Base-by-base conservation (phyloP, 2,797 vertebrate species). In the Pachyuromys duprasi region DNA sequence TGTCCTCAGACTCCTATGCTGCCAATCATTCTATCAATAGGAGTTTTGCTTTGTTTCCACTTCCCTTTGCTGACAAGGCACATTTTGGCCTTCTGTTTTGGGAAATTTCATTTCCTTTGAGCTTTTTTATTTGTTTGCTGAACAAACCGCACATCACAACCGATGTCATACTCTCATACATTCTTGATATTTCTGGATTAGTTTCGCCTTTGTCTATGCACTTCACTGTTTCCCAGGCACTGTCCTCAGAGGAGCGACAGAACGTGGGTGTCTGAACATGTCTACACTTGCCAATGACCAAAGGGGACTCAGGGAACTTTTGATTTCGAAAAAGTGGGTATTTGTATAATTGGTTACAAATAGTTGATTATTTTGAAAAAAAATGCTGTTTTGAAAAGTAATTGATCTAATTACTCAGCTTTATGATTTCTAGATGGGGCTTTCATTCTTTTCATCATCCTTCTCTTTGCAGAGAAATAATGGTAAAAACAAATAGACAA, bases 71-170 rank as follows among this genome's bases (percentile, higher is more conserved):
- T 78, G 89, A 90, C 80, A 91, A 96, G 80, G 76, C 49, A 28
- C 76, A 90, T 84, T 92, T 96, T 96, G 28, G 39, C 90, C 75
- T 76, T 95, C 62, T 39, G 74, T 93, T n/a, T 74, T 92, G 86
- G 95, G 90, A 93, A 96, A 95, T 94, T 94, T 96, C 92, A 90
- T 96, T 97, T 96, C 89, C 91, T 92, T 96, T 86, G 89, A 96
- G 72, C 28, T 31, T 91, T 88, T 55, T 33, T 95, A 75, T 93
- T 95, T 93, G 39, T 96, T 96, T 92, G 83, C 93, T 93, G 91
- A 96, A 90, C 90, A 94, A 97, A 95, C 24, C 70, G 82, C 82
- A 94, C 67, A 92, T 94, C 63, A 75, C 94, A 42, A 83, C 53
- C 91, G 79, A 94, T 94, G 94, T 91, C 83, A 88, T 93, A 96